Conservation (phyloP, 2,797 vertebrate species). For the Poeciliopsis presidionis region DNA sequence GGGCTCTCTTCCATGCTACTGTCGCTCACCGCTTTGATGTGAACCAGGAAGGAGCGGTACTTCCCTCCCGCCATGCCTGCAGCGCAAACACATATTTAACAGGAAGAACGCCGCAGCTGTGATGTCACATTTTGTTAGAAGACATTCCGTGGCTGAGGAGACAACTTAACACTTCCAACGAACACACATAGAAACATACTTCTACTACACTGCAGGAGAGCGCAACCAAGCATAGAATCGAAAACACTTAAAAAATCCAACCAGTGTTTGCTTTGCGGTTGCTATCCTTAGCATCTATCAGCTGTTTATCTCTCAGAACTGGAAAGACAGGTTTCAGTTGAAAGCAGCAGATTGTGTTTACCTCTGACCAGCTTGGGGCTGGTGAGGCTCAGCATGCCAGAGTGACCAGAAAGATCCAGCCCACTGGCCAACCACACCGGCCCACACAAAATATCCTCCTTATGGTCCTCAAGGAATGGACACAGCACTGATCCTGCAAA, state of each 20-base stretch:
- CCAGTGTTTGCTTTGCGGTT: neutral
- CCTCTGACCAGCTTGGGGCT: constrained; percentile 99
- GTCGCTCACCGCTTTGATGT: constrained; percentile 95
- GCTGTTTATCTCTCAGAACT: neutral
- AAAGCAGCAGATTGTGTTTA: constrained; percentile 47
- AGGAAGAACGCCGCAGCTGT: neutral
- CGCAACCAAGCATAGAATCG: neutral
- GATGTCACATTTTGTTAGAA: neutral
- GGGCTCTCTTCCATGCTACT: constrained; percentile 90
- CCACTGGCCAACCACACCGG: constrained; percentile 98
- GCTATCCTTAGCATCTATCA: neutral
- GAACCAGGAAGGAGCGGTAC: constrained; percentile 98
- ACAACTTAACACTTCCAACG: neutral
- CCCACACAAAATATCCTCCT: constrained; percentile 97
- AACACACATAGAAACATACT: neutral
- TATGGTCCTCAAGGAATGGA: constrained; percentile 96
- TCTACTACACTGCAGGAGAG: neutral
- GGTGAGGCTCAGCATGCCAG: constrained; percentile 97
- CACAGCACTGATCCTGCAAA: constrained; percentile 90
- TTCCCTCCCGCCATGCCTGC: constrained; percentile 98
- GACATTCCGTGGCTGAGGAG: neutral
- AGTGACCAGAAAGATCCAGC: constrained; percentile 96
- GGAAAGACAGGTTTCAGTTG: neutral
- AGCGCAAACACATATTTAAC: constrained; percentile 4
- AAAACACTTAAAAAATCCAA: neutral